phyloP scores from a whole-genome alignment of 2,113 vertebrate genomes.

The Trogon melanurus region DNA sequence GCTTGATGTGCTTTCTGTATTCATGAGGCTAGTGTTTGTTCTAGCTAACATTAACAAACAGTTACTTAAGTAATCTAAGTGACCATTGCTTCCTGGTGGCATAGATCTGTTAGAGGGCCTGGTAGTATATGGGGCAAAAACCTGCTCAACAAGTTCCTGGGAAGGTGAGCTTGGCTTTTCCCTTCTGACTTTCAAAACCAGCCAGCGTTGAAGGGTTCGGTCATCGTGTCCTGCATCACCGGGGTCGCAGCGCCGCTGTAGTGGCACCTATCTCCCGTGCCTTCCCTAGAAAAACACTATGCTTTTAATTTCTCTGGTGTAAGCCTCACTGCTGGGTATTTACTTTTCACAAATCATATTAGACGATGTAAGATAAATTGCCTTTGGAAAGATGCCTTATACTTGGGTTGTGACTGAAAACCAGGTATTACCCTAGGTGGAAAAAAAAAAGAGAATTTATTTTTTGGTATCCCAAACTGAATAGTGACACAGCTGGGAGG shows the following conservation, averaged over 20 bases:
- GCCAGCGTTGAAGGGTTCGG: not conserved
- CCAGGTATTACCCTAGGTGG: not conserved
- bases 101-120: not conserved
- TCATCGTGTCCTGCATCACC: not conserved
- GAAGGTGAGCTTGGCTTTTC: not conserved
- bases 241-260: not conserved
- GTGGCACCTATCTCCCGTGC: not conserved
- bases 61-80: not conserved
- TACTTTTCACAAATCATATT: not conserved
- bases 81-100: not conserved
- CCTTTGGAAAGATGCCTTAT: not conserved
- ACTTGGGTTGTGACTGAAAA: not conserved
- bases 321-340: not conserved
- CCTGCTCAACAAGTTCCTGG: not conserved
- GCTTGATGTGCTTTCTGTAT: not conserved
- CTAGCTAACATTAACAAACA: not conserved
- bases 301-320: not conserved
- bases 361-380: not conserved
- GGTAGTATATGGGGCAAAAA: not conserved
- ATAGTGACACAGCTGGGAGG: not conserved
- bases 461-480: not conserved
- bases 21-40: not conserved
- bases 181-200: not conserved
- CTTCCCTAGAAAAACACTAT: not conserved
- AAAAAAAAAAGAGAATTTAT: not conserved